These are phyloP conservation scores for Agonum fuliginosum DNA, from an alignment of 2,888 invertebrate genomes.

Conservation along the genomic window DNA sequence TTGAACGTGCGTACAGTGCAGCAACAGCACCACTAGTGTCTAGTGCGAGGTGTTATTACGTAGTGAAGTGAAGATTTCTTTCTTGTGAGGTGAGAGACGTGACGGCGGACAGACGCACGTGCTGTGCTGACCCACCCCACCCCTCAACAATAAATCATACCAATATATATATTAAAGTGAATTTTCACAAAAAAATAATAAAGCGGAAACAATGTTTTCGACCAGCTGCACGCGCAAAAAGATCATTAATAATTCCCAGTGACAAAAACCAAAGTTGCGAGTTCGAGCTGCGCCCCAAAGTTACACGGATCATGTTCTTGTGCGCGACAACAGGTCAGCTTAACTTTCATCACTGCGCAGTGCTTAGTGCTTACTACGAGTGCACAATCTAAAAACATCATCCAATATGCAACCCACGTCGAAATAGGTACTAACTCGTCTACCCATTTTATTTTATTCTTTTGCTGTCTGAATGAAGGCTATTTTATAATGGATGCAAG, in stretches of 20 bases:
- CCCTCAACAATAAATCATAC: conserved; percentile 38
- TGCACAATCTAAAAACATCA: too few species aligned
- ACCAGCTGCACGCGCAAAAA: conserved; percentile 55
- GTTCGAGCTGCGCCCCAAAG: neutral
- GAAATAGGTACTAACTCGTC: too few species aligned
- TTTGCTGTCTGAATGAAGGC: too few species aligned
- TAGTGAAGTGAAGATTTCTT: neutral
- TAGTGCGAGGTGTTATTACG: neutral
- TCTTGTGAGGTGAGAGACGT: neutral
- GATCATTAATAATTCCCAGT: conserved; percentile 55
- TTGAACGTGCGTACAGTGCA: neutral
- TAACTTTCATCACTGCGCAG: conserved; percentile 17
- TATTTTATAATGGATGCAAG: too few species aligned
- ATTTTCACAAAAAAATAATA: conserved; percentile 56
- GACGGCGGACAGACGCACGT: neutral
- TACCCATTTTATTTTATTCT: too few species aligned
- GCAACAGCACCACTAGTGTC: too few species aligned
- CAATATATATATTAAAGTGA: conserved; percentile 54
- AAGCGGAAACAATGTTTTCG: conserved; percentile 57
- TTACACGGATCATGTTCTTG: conserved; percentile 42
- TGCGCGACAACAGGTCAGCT: conserved; percentile 44
- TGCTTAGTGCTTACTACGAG: too few species aligned
- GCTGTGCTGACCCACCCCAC: neutral
- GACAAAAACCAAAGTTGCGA: conserved; percentile 53
- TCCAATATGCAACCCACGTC: too few species aligned